These are phyloP conservation scores for Drymonia ruficornis DNA, from an alignment of 2,888 invertebrate genomes.

Conservation along the genomic window DNA sequence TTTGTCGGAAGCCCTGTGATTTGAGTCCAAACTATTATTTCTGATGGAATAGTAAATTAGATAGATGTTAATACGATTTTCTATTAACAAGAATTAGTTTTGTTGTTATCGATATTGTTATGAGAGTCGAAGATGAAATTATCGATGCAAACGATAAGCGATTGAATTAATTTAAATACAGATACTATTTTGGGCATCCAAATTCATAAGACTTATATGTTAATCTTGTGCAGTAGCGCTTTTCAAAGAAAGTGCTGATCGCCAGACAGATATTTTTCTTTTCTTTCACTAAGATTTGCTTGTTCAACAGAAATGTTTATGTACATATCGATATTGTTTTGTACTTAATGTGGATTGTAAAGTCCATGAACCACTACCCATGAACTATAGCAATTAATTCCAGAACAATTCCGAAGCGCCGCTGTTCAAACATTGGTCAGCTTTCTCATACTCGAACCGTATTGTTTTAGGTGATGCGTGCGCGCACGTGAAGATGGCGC, in stretches of 20 bases:
- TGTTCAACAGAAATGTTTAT: no score
- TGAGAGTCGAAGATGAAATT: not conserved
- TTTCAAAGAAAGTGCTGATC: no score
- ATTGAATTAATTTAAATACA: not conserved
- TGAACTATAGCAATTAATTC: conserved; percentile 9
- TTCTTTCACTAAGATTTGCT: no score
- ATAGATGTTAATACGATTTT: not conserved
- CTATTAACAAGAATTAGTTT: not conserved
- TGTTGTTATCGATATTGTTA: not conserved
- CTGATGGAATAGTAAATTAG: conserved; percentile 17
- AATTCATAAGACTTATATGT: not conserved
- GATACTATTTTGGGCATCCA: not conserved
- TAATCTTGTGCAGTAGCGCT: no score
- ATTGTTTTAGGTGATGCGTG: conserved; percentile 83
- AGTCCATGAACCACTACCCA: no score
- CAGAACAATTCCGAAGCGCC: conserved; percentile 6
- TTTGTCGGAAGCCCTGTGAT: conserved; percentile 19
- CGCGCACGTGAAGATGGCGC: conserved; percentile 75
- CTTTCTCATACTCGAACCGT: conserved; percentile 69
- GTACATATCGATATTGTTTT: no score
- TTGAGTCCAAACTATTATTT: conserved; percentile 17
- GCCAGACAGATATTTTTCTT: no score
- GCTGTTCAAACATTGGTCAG: conserved; percentile 62
- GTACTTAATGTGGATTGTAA: no score
- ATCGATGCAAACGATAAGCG: not conserved